These are phyloP conservation scores for Temnopleurus reevesii DNA, from an alignment of 53 echinoderm and acorn worm species.

Conservation along the genomic window DNA sequence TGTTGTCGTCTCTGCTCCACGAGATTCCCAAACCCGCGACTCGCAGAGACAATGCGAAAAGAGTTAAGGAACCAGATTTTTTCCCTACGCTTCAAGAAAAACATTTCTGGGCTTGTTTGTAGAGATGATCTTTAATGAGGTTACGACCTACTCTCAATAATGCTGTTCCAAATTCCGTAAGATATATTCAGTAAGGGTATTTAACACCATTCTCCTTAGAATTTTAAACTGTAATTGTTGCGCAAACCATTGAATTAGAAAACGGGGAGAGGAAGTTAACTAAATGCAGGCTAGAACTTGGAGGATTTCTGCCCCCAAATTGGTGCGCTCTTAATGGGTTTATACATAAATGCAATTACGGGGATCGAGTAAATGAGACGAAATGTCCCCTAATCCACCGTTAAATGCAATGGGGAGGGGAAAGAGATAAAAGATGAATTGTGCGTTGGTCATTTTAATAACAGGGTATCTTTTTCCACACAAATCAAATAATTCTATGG, in stretches of 20 bases:
- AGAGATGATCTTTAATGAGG: constrained; percentile 7
- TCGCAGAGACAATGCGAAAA: not conserved
- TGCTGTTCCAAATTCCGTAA: constrained; percentile 7
- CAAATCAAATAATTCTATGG: constrained; percentile 18
- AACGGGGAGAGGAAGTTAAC: constrained; percentile 24
- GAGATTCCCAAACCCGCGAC: not conserved
- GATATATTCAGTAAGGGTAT: constrained; percentile 21
- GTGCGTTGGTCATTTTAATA: constrained; percentile 1
- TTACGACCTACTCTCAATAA: not conserved
- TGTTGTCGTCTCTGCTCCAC: not conserved
- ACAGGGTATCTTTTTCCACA: constrained; percentile 4
- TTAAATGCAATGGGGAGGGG: constrained; percentile 29
- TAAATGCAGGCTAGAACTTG: constrained; percentile 40
- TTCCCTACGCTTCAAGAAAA: not conserved
- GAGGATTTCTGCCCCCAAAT: constrained; percentile 37
- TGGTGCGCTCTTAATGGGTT: constrained; percentile 40
- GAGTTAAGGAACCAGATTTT: not conserved
- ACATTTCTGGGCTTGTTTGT: not conserved
- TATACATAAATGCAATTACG: constrained; percentile 45
- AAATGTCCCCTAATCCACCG: constrained; percentile 26
- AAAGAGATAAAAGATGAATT: not conserved
- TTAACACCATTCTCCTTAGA: constrained; percentile 37
- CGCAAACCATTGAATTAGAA: constrained; percentile 12
- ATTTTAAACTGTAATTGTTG: constrained; percentile 54
- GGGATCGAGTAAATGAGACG: constrained; percentile 15